phyloP scores from a whole-genome alignment of 1,140 invertebrate genomes.

The Cotesia chilonis region DNA sequence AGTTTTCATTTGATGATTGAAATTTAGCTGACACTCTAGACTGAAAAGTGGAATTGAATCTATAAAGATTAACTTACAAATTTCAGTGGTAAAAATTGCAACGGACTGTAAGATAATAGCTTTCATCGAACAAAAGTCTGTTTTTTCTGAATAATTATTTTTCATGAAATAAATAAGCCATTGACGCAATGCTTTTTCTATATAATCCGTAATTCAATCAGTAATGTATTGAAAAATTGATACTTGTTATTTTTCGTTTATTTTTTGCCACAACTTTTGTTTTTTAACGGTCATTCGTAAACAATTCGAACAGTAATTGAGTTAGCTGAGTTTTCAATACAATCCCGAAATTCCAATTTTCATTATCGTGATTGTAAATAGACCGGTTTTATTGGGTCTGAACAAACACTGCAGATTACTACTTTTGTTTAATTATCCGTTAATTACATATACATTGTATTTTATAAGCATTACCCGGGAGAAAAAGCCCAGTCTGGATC shows the following conservation, averaged over 20 bases:
- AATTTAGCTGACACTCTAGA: too few relatives aligned
- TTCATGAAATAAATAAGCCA: neutral
- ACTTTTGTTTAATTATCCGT: too few relatives aligned
- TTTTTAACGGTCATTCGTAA: slow-evolving; percentile 58
- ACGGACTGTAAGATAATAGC: too few relatives aligned
- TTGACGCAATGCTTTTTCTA: neutral
- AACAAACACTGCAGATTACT: slow-evolving; percentile 9
- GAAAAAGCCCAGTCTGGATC: too few relatives aligned
- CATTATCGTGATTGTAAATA: slow-evolving; percentile 6
- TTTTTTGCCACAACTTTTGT: neutral
- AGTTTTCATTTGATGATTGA: too few relatives aligned
- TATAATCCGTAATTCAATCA: neutral
- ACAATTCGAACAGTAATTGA: slow-evolving; percentile 13
- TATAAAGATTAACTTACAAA: too few relatives aligned
- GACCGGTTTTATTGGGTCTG: neutral
- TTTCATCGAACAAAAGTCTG: too few relatives aligned
- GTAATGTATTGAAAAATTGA: slow-evolving; percentile 5
- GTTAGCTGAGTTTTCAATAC: neutral
- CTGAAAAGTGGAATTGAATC: too few relatives aligned
- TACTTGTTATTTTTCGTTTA: neutral
- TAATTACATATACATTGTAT: too few relatives aligned
- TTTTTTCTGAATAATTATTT: too few relatives aligned
- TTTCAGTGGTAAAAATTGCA: too few relatives aligned
- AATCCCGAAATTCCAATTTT: slow-evolving; percentile 15
- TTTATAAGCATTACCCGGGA: neutral